These are phyloP conservation scores for Erebia ligea DNA, from an alignment of 2,888 invertebrate genomes.

Conservation along the genomic window DNA sequence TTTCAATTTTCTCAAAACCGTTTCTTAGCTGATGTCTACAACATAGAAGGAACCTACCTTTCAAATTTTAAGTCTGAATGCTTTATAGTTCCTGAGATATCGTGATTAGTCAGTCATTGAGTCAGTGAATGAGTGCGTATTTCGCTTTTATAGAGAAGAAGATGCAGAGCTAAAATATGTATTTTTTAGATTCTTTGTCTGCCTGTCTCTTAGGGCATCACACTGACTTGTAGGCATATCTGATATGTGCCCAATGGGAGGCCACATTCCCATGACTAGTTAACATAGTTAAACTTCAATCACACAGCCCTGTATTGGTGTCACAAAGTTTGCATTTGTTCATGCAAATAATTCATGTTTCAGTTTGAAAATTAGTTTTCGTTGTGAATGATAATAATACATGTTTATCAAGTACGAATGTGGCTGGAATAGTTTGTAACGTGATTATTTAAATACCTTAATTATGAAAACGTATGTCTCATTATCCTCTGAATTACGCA, in stretches of 20 bases:
- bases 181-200: not conserved
- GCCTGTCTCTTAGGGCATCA: not conserved
- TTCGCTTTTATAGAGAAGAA: too few species aligned
- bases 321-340: not conserved
- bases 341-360: not conserved
- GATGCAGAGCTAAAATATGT: too few species aligned
- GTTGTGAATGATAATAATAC: not conserved
- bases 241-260: not conserved
- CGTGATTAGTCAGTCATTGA: too few species aligned
- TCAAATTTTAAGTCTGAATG: too few species aligned
- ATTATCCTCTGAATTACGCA: not conserved
- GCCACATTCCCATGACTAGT: not conserved
- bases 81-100: too few species aligned
- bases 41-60: too few species aligned
- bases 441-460: too few species aligned
- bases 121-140: too few species aligned
- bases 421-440: too few species aligned
- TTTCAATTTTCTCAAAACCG: too few species aligned
- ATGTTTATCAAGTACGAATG: too few species aligned
- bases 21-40: too few species aligned
- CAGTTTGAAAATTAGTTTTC: conserved; percentile 1
- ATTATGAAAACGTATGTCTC: not conserved
- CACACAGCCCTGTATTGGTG: not conserved
- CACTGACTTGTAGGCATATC: not conserved
- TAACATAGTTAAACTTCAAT: not conserved